Evolutionary conservation across 1,140 invertebrate genomes (phyloP).

Genomic region (Musca domestica): DNA sequence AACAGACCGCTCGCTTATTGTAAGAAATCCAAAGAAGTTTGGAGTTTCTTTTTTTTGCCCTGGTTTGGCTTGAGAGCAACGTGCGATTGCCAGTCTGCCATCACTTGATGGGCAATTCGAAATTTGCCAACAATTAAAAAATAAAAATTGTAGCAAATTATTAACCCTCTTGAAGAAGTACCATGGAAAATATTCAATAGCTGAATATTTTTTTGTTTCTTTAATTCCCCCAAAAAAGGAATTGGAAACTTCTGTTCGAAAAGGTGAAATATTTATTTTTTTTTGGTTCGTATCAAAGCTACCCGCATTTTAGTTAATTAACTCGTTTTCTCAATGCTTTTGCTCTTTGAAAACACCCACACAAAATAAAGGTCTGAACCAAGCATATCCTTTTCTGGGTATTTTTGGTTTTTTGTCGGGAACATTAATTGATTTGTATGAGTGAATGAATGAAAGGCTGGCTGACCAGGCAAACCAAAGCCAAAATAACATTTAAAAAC

Average conservation of each 20-base stretch:
- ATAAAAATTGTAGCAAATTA: constrained; percentile 7
- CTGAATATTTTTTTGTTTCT: background rate
- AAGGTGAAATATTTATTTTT: background rate
- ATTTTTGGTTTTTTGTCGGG: too few relatives aligned
- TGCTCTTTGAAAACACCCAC: background rate
- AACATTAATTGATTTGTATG: constrained; percentile 3
- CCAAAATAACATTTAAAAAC: too few relatives aligned
- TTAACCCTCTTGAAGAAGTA: constrained; percentile 5
- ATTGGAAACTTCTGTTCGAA: background rate
- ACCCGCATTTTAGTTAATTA: constrained; percentile 55
- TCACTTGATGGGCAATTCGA: too few relatives aligned
- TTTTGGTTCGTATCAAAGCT: constrained; percentile 33
- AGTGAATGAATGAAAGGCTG: background rate
- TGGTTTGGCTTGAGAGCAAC: constrained; percentile 5
- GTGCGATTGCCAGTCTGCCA: constrained; percentile 3
- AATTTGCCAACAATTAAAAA: too few relatives aligned
- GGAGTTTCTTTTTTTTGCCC: background rate
- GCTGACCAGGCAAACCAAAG: too few relatives aligned
- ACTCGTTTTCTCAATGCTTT: constrained; percentile 40
- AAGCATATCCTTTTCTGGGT: background rate
- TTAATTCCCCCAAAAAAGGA: background rate
- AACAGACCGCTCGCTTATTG: background rate
- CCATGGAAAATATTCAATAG: background rate
- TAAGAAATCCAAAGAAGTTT: constrained; percentile 8
- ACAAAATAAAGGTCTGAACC: too few relatives aligned